Conservation (phyloP, 2,888 invertebrate genomes). For the Argyresthia albistria region DNA sequence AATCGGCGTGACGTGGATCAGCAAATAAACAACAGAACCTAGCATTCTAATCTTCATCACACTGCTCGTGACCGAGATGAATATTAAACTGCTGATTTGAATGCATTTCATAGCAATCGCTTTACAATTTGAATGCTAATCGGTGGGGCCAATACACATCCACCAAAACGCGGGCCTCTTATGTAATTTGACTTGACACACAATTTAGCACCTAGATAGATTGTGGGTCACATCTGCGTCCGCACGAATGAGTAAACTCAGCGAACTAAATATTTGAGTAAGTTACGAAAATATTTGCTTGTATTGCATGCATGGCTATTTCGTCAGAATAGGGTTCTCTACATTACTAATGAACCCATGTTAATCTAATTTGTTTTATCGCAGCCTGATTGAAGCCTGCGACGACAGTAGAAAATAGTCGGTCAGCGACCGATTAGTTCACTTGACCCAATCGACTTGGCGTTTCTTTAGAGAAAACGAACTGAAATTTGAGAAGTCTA, state of each 20-base stretch:
- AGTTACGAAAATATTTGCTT: conserved; percentile 2
- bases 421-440: too few species aligned
- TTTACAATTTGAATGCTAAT: conserved; percentile 28
- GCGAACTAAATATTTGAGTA: background rate
- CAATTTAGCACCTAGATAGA: conserved; percentile 10
- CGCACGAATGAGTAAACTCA: background rate
- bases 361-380: too few species aligned
- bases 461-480: too few species aligned
- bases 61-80: conserved; percentile 16
- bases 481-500: background rate
- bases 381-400: too few species aligned
- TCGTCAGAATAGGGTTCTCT: conserved; percentile 38
- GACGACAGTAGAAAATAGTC: too few species aligned
- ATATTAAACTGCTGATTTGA: conserved; percentile 24
- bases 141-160: conserved; percentile 1
- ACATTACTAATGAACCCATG: background rate
- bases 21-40: conserved; percentile 6
- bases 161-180: conserved; percentile 25
- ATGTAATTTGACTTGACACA: conserved; percentile 22
- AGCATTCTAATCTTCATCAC: conserved; percentile 15
- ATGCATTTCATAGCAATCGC: conserved; percentile 23
- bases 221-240: conserved; percentile 17
- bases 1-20: background rate
- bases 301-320: background rate
- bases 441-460: too few species aligned